phyloP scores from a whole-genome alignment of 1,140 invertebrate species.

The Caligus rogercresseyi region DNA sequence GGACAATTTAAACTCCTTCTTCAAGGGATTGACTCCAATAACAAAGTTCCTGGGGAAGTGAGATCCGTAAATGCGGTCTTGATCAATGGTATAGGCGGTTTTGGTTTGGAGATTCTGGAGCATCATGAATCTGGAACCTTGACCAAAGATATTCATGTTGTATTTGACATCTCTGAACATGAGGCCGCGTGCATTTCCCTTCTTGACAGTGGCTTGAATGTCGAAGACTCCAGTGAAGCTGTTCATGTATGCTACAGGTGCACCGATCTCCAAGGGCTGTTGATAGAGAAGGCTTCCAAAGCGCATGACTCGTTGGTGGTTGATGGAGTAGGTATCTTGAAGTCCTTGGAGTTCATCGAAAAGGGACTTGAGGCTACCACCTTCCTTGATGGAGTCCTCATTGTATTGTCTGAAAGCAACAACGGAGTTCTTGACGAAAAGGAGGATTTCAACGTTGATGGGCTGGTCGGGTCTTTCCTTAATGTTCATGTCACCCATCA shows the following conservation, averaged over 20 bases:
- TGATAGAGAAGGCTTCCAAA: slow-evolving; percentile 10
- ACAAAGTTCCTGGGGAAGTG: slow-evolving; percentile 17
- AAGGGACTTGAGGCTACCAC: not conserved
- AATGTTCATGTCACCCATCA: slow-evolving; percentile 13
- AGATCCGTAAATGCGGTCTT: slow-evolving; percentile 4
- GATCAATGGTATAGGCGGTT: not conserved
- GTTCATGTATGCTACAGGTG: slow-evolving; percentile 8
- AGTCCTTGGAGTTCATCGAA: slow-evolving; percentile 1
- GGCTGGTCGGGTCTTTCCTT: slow-evolving; percentile 7
- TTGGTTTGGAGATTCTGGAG: not conserved
- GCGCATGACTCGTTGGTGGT: slow-evolving; percentile 9
- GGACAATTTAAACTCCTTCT: slow-evolving; percentile 15
- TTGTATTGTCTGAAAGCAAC: slow-evolving; percentile 4
- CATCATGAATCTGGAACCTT: not conserved
- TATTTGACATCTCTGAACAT: slow-evolving; percentile 16
- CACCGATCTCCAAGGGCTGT: slow-evolving; percentile 14
- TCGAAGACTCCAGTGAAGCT: not conserved
- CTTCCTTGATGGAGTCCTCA: not conserved
- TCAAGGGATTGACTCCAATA: slow-evolving; percentile 17
- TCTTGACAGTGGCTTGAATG: slow-evolving; percentile 11
- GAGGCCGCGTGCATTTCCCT: slow-evolving; percentile 13
- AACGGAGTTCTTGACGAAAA: slow-evolving; percentile 11
- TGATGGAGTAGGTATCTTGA: slow-evolving; percentile 15
- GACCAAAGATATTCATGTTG: slow-evolving; percentile 5
- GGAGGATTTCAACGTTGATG: not conserved